Evolutionary conservation across 1,140 invertebrate genomes (phyloP), one percentile per base, ranked within the genome.

Genomic region (Caenorhabditis inopinata): DNA sequence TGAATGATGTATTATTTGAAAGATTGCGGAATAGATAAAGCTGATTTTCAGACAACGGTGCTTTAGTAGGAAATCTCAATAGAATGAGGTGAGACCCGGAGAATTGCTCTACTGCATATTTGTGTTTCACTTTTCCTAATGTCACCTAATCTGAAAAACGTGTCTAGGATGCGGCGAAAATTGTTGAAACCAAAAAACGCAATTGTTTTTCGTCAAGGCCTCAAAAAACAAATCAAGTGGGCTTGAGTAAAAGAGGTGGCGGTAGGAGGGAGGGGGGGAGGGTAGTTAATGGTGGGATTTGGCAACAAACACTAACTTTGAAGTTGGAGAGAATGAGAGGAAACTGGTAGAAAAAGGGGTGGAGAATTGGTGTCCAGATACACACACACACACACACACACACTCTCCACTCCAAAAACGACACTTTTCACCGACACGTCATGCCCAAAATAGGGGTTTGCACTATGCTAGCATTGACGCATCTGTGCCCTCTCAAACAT

Each of bases 361-460:
- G 25, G 27, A 14, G n/a, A n/a, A 12, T 38, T 29, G 58, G 58
- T 68, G 58, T 68, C 58, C 58, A 68, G 58, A 68, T 68, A 68
- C n/a, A 68, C 32, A 62, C 49, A 32, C n/a, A 68, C 58, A 29
- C 58, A 38, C 27, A 38, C 58, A n/a, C n/a, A n/a, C n/a, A n/a
- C 32, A 68, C 38, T 42, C 38, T 7, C 5, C 14, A 42, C 38
- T 42, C 14, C 38, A 42, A 42, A 68, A 68, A 68, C 35, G 58
- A 68, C 58, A 68, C 58, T 68, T 68, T 68, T 68, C n/a, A 58
- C 51, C n/a, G 25, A 29, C 51, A 68, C 58, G 58, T 68, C 58
- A 68, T 68, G 32, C 38, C 58, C 32, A 68, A 68, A 68, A 68
- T 38, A 68, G 58, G n/a, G 32, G n/a, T 29, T 11, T 58, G 9